Evolutionary conservation across 2,888 invertebrate species (phyloP), one percentile per base, ranked within the genome.

Genomic region (Rosalia funebris): DNA sequence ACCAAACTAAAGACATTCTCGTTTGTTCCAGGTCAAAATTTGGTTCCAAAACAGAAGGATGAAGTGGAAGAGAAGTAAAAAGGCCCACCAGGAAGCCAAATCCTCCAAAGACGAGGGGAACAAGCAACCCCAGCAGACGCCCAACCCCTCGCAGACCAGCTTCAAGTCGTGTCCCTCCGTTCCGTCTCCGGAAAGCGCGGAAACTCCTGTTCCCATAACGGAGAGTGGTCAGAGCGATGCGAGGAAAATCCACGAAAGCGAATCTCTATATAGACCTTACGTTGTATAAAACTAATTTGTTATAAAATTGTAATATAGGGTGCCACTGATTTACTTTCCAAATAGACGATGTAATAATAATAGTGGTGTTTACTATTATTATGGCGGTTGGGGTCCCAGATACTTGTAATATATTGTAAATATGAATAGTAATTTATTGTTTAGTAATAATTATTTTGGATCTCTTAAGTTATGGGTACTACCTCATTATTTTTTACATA

Each of bases 41-140:
- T 97, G 96, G 98, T 98, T 98, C 82, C 98, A 98, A 87, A 98
- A 98, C 81, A 87, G 98, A 47, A 88, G 98, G 73, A 98, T 98
- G 98, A 98, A 98, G 80, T 97, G 97, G 96, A 98, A 98, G 81
- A 85, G 98, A 9, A 96, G 96, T 67, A 97, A 97, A 86, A 97
- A 97, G 77, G 95, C 95, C 0, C 95, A 95, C 79, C 93, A 93
- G 70, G 95, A 95, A 82, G 89, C 93, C 19, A 91, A 91, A 82
- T 85, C 75, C 9, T 87, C 87, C 54, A 72, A 72, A 57, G 71
- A 72, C 14, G 31, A 55, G 1, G 65, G 60, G 5, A 82, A 65
- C 56, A 80, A 75, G 65, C n/a, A n/a, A n/a, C 59, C 70, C 41
- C 69, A 67, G 42, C 36, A 63, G 4, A 61, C 50, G 37, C 55